Conservation (phyloP, 2,113 vertebrate species). For the Meriones unguiculatus region DNA sequence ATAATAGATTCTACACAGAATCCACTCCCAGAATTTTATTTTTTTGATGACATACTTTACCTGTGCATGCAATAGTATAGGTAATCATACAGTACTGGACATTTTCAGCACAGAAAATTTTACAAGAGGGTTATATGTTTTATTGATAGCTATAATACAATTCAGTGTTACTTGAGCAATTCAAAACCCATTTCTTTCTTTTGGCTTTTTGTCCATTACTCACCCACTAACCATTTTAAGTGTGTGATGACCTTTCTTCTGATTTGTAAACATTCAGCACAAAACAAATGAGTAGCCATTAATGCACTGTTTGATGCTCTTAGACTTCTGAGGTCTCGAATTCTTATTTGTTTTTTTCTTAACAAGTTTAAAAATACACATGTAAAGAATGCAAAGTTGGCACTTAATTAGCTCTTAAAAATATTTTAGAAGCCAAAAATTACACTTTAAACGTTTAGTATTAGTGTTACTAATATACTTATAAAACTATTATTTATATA, state of each 20-base stretch:
- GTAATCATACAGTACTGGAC: background rate
- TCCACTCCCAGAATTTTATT: slow-evolving; percentile 6
- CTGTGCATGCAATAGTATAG: background rate
- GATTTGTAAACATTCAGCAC: slow-evolving; percentile 65
- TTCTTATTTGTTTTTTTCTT: slow-evolving; percentile 64
- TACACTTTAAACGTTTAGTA: background rate
- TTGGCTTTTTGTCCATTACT: slow-evolving; percentile 46
- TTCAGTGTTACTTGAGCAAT: slow-evolving; percentile 43
- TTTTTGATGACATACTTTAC: background rate
- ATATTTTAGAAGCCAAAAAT: background rate
- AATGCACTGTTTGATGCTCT: slow-evolving; percentile 21
- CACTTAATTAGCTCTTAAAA: background rate
- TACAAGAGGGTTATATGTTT: slow-evolving; percentile 20
- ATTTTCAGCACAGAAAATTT: background rate
- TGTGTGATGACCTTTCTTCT: slow-evolving; percentile 57
- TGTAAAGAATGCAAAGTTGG: background rate
- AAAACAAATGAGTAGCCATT: slow-evolving; percentile 56
- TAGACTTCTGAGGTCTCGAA: slow-evolving; percentile 52
- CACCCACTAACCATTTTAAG: slow-evolving; percentile 63
- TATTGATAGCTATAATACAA: background rate
- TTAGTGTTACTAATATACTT: background rate
- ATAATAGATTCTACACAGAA: background rate
- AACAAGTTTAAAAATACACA: slow-evolving; percentile 30
- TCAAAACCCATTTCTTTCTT: slow-evolving; percentile 62
- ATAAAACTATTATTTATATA: slow-evolving; percentile 31